phyloP scores from a whole-genome alignment of 2,797 vertebrate species.

The Myiotriccus ornatus region DNA sequence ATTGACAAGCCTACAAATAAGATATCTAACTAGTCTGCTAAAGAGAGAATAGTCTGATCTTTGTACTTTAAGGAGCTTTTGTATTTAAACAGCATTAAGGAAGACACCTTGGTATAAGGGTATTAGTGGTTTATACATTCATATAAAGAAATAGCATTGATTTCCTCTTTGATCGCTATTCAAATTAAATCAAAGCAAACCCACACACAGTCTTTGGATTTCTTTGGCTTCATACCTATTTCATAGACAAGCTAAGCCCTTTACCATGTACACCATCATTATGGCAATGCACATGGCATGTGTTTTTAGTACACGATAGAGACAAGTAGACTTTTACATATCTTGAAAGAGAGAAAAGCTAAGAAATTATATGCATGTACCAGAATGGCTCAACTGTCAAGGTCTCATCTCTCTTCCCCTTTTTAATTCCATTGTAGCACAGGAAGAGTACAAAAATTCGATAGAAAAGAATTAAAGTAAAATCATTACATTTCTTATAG shows the following conservation, averaged over 20 bases:
- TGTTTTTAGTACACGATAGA: background rate
- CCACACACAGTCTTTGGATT: background rate
- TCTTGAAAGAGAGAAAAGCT: background rate
- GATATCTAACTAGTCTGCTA: background rate
- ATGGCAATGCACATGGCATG: background rate
- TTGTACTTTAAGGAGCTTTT: background rate
- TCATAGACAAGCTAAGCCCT: background rate
- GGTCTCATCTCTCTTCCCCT: background rate
- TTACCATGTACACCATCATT: background rate
- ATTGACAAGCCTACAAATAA: slow-evolving; percentile 33
- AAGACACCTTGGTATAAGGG: background rate
- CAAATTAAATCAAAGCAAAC: background rate
- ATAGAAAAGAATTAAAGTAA: slow-evolving; percentile 35
- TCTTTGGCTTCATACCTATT: background rate
- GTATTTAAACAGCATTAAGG: background rate
- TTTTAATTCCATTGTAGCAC: background rate
- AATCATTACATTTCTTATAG: slow-evolving; percentile 15
- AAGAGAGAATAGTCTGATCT: background rate
- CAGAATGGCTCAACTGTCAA: background rate
- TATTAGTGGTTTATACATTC: background rate
- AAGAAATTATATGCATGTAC: background rate
- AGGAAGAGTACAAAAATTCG: slow-evolving; percentile 5
- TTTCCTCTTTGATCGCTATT: background rate
- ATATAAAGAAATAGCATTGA: background rate
- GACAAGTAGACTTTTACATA: background rate